Evolutionary conservation across 2,797 vertebrate species (phyloP), one percentile per base, ranked within the genome.

Genomic region (Neoniphon sammara): DNA sequence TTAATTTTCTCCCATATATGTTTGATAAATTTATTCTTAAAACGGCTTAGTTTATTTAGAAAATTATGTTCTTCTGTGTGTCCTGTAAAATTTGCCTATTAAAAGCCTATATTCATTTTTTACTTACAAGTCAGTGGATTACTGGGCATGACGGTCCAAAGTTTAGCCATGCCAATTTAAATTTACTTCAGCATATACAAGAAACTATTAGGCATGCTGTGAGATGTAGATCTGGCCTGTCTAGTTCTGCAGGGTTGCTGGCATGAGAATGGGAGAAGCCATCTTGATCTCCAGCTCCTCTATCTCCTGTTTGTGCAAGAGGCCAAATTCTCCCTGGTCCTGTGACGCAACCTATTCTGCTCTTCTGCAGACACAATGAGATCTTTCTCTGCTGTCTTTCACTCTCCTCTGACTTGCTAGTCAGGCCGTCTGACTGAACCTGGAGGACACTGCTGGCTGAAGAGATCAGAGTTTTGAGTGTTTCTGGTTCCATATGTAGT

Each of bases 241-340:
- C 47, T 64, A 69, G 70, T 59, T 74, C 78, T 81, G 53, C 60
- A 52, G 50, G 62, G 46, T 65, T 67, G 70, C 75, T 80, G 80
- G 81, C 85, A 84, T 82, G 78, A 60, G 25, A 52, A 83, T 66
- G 73, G 85, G 73, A 80, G 87, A 66, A 81, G 80, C 81, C 86
- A 82, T 80, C 84, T 88, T 84, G 81, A 86, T 82, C 84, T 86
- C 70, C 78, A 76, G 69, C 82, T 81, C 42, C 78, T 82, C 58
- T 75, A 62, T 82, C 83, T 88, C 58, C 77, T 88, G 77, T 85
- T 83, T 85, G 86, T 82, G 76, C 76, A 81, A 76, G 66, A 81
- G 83, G 77, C 80, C 83, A 83, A 79, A 82, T 78, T 75, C 78
- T 84, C 63, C 3, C 30, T 21, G 50, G 49, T 62, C 34, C 64